Evolutionary conservation across 2,113 vertebrate species (phyloP), one percentile per base, ranked within the genome.

Genomic region (Ciconia maguari): DNA sequence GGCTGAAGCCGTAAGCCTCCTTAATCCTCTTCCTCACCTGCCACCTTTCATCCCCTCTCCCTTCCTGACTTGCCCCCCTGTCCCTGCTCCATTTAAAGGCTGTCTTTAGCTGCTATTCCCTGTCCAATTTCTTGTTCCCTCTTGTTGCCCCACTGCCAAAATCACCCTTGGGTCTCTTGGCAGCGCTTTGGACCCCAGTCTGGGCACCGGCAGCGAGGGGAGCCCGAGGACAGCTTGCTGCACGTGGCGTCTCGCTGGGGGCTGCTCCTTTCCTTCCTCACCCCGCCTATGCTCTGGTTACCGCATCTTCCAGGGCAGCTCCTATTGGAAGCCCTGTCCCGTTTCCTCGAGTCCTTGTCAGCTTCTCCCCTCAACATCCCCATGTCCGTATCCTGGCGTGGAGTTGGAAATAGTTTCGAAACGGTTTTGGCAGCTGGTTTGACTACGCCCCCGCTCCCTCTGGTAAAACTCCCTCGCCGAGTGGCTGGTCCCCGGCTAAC

Each of bases 381-480:
- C 38, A 0, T 21, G 16, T 16, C 90, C 1, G 0, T 36, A 6
- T 41, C 58, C 52, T 16, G 17, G 29, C 0, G 3, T 7, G 46
- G 79, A 27, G 34, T 2, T 62, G 36, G 42, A 30, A 42, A 6
- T 5, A 9, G 24, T 72, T 83, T 16, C 1, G 1, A 13, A 34
- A 9, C 0, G 1, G 8, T 46, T 83, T 70, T 57, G 84, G 64
- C 71, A 57, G 78, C 64, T 34, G 70, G 36, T 62, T 76, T 36
- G 55, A 14, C 36, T 21, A 7, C 7, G 0, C 16, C 77, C 41
- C 26, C 6, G 2, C 68, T 74, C 36, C 55, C 89, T 51, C 68
- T 7, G 0, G 32, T 57, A 6, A 26, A 65, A 10, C 17, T 17
- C 76, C 46, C 49, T 44, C 2, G 3, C 27, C 0, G 11, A 26